Evolutionary conservation across 2,888 invertebrate genomes (phyloP).

Genomic region (Coenonympha arcania): DNA sequence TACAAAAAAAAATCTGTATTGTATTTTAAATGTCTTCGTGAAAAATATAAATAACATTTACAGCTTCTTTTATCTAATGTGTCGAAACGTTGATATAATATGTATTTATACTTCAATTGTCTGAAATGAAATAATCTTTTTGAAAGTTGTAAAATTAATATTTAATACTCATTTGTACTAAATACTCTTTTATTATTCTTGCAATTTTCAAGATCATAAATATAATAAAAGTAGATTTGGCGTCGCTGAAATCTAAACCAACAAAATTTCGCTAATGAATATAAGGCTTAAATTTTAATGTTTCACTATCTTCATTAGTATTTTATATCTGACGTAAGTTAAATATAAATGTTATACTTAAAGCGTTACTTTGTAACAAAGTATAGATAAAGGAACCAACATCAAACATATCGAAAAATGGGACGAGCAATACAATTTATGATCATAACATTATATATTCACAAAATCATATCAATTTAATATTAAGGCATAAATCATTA

Average conservation of each 20-base stretch:
- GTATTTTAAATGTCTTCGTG: conserved; percentile 26
- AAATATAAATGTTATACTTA: conserved; percentile 30
- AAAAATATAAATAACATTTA: too few relatives aligned
- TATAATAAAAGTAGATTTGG: too few relatives aligned
- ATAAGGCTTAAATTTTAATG: conserved; percentile 6
- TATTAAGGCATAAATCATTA: conserved; percentile 38
- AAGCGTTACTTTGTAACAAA: not conserved
- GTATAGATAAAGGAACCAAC: conserved; percentile 43
- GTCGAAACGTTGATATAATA: conserved; percentile 17
- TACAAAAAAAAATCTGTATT: conserved; percentile 17
- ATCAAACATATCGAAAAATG: conserved; percentile 54
- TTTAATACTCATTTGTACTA: too few relatives aligned
- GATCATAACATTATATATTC: conserved; percentile 30
- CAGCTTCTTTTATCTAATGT: conserved; percentile 2
- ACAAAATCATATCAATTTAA: conserved; percentile 59
- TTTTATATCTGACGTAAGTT: conserved; percentile 58
- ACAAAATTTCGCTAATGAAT: too few relatives aligned
- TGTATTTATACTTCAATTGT: too few relatives aligned
- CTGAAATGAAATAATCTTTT: too few relatives aligned
- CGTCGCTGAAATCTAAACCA: too few relatives aligned
- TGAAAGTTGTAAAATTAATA: too few relatives aligned
- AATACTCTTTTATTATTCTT: too few relatives aligned
- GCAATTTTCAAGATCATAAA: too few relatives aligned
- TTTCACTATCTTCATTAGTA: conserved; percentile 15
- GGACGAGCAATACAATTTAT: conserved; percentile 19